These are phyloP conservation scores for Iselma pallidipennis DNA, from an alignment of 2,888 invertebrate genomes.

Conservation along the genomic window DNA sequence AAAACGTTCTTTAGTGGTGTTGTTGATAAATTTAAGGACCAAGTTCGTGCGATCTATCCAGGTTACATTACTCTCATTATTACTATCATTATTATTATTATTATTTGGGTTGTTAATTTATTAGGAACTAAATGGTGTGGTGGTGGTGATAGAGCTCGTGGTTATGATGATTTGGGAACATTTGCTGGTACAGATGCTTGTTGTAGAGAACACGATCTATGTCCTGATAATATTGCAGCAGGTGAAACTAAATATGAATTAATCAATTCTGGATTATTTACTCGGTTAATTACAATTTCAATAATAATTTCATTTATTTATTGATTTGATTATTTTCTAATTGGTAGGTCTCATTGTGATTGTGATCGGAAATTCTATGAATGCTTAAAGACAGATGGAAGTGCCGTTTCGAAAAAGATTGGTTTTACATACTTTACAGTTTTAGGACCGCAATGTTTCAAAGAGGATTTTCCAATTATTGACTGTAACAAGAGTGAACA, in stretches of 20 bases:
- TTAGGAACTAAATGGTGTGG: conserved; percentile 79
- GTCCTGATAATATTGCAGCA: conserved; percentile 63
- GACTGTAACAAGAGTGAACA: conserved; percentile 52
- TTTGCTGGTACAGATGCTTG: conserved; percentile 70
- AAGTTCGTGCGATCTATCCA: conserved; percentile 54
- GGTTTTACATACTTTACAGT: conserved; percentile 76
- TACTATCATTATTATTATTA: too few species aligned
- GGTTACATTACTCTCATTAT: conserved; percentile 13
- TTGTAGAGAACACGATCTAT: conserved; percentile 72
- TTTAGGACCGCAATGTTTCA: conserved; percentile 72
- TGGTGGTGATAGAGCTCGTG: conserved; percentile 64
- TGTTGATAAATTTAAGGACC: conserved; percentile 59
- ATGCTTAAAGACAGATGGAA: conserved; percentile 65
- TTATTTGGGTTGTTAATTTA: conserved; percentile 5
- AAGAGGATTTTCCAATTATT: conserved; percentile 61
- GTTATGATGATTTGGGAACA: conserved; percentile 64
- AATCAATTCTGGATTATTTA: conserved; percentile 68
- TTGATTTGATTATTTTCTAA: neutral
- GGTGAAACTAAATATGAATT: conserved; percentile 64
- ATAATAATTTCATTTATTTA: neutral
- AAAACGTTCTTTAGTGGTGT: conserved; percentile 60
- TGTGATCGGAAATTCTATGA: conserved; percentile 70
- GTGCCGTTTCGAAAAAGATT: conserved; percentile 62
- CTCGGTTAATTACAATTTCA: conserved; percentile 63
- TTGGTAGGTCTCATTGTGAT: conserved; percentile 67